These are phyloP conservation scores for Halcyon smyrnensis DNA, from an alignment of 2,797 vertebrate genomes.

Conservation along the genomic window DNA sequence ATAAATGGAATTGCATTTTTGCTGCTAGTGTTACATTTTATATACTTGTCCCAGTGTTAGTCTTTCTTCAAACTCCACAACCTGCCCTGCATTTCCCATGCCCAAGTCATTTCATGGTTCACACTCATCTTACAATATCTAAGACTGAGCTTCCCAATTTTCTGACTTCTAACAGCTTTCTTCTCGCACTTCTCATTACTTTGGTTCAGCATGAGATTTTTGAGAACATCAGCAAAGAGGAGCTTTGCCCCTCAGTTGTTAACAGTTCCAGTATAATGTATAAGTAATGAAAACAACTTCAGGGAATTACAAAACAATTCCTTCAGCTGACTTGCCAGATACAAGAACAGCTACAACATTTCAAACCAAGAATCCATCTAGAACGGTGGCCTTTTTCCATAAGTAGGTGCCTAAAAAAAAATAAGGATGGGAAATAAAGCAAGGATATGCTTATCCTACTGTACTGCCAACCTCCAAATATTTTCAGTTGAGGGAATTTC, in stretches of 20 bases:
- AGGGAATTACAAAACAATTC: background rate
- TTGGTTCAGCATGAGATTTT: background rate
- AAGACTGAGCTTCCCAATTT: background rate
- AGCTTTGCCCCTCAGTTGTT: background rate
- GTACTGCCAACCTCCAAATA: background rate
- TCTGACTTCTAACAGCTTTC: background rate
- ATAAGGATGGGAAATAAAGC: background rate
- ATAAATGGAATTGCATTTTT: background rate
- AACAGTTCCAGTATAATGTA: background rate
- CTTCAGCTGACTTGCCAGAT: background rate
- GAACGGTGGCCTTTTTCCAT: background rate
- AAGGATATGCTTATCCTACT: background rate
- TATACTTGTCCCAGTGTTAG: background rate
- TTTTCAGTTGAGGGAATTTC: background rate
- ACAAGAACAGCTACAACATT: background rate
- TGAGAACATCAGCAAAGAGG: background rate
- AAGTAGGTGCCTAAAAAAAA: background rate
- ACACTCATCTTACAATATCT: background rate
- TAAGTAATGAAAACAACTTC: background rate
- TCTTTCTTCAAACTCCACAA: background rate
- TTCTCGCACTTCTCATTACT: background rate
- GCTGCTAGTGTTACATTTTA: background rate
- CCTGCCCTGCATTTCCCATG: background rate
- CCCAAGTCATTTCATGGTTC: background rate
- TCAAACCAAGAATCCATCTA: background rate